These are phyloP conservation scores for Leucania comma DNA, from an alignment of 2,888 invertebrate species.

Conservation along the genomic window DNA sequence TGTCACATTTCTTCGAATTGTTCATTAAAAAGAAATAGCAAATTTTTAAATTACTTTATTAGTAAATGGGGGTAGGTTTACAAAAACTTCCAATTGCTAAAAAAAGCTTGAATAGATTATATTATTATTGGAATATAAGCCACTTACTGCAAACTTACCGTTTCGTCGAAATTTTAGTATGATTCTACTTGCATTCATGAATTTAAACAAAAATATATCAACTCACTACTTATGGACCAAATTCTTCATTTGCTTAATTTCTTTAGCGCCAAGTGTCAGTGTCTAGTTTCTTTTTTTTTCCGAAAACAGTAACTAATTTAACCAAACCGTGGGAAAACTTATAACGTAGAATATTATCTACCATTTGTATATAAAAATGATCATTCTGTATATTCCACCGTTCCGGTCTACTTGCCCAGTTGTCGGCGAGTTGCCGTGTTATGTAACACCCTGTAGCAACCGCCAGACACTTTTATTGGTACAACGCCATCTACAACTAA, in stretches of 20 bases:
- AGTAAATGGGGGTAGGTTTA: too few relatives aligned
- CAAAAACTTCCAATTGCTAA: too few relatives aligned
- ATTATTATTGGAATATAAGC: too few relatives aligned
- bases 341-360: slow-evolving; percentile 2
- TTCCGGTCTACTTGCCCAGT: slow-evolving; percentile 86
- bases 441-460: slow-evolving; percentile 86
- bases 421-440: slow-evolving; percentile 77
- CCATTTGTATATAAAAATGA: slow-evolving; percentile 56
- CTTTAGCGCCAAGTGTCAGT: not conserved
- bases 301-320: not conserved
- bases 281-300: too few relatives aligned
- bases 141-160: too few relatives aligned
- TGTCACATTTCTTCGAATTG: too few relatives aligned
- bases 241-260: not conserved
- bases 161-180: too few relatives aligned
- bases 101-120: too few relatives aligned
- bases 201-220: not conserved
- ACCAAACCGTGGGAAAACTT: slow-evolving; percentile 23
- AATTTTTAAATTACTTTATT: too few relatives aligned
- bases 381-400: slow-evolving; percentile 77
- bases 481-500: slow-evolving; percentile 68
- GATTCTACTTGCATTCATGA: not conserved
- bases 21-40: too few relatives aligned
- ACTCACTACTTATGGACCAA: not conserved
- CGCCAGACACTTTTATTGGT: slow-evolving; percentile 71